These are phyloP conservation scores for Halictus rubicundus DNA, from an alignment of 1,140 invertebrate genomes.

Conservation along the genomic window DNA sequence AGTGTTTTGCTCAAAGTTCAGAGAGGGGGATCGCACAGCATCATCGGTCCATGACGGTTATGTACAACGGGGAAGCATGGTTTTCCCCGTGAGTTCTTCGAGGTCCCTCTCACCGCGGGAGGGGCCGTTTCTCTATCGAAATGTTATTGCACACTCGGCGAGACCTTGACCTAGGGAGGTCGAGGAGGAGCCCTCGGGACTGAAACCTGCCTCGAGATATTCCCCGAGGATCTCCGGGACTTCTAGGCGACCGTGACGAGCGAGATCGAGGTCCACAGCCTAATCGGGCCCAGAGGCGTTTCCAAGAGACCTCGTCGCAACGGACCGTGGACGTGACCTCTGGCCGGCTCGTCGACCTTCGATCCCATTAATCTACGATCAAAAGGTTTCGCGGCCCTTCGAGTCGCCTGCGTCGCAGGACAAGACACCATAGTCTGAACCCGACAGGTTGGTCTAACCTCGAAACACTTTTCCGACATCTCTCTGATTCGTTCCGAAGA, in stretches of 20 bases:
- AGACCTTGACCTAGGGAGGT: constrained; percentile 43
- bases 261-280: not conserved
- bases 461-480: too few relatives aligned
- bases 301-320: constrained; percentile 72
- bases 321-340: constrained; percentile 57
- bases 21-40: too few relatives aligned
- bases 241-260: constrained; percentile 19
- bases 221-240: too few relatives aligned
- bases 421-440: too few relatives aligned
- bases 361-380: not conserved
- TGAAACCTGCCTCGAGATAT: too few relatives aligned
- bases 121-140: constrained; percentile 35
- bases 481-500: too few relatives aligned
- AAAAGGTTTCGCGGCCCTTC: too few relatives aligned
- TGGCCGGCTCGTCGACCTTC: constrained; percentile 30
- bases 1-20: too few relatives aligned
- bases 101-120: constrained; percentile 9
- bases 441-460: too few relatives aligned
- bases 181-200: constrained; percentile 5
- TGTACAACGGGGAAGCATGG: too few relatives aligned
- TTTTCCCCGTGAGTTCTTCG: too few relatives aligned
- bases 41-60: not conserved
- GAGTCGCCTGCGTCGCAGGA: too few relatives aligned
- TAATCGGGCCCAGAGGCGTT: not conserved
- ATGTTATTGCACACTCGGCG: constrained; percentile 70